Conservation (phyloP, 2,113 vertebrate genomes). For the Gasterosteus aculeatus region DNA sequence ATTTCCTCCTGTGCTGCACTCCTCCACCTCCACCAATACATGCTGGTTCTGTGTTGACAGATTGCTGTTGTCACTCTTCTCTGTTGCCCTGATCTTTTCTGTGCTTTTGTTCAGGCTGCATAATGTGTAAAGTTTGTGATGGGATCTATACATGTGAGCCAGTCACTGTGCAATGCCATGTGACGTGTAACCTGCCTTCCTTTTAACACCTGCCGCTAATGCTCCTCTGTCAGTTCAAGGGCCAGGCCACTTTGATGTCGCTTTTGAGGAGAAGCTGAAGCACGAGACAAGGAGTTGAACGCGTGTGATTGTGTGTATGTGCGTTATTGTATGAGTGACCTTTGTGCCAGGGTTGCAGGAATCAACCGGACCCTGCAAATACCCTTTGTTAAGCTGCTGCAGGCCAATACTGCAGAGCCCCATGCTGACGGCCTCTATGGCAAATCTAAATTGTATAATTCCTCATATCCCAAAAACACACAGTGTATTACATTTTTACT, state of each 20-base stretch:
- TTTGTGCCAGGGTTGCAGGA: conserved; percentile 54
- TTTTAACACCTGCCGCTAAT: conserved; percentile 32
- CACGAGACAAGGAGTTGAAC: conserved; percentile 34
- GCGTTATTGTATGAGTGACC: conserved; percentile 2
- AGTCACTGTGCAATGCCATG: background rate
- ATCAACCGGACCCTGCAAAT: conserved; percentile 51
- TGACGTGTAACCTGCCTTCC: conserved; percentile 35
- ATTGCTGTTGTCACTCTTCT: conserved; percentile 54
- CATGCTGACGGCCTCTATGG: conserved; percentile 22
- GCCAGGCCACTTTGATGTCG: conserved; percentile 29
- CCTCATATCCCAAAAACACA: background rate
- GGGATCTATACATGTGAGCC: conserved; percentile 14
- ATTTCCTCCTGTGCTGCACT: conserved; percentile 25
- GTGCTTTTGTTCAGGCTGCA: conserved; percentile 19
- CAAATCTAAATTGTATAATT: background rate
- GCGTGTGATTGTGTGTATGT: conserved; percentile 15
- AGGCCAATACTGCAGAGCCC: conserved; percentile 43
- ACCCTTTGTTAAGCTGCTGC: conserved; percentile 33
- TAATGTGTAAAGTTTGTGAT: conserved; percentile 15
- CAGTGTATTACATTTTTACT: background rate
- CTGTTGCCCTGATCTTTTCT: conserved; percentile 56
- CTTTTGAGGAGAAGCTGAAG: conserved; percentile 36
- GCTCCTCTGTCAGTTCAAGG: conserved; percentile 42
- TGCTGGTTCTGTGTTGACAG: conserved; percentile 29
- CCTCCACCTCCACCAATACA: conserved; percentile 46